These are phyloP conservation scores for Gastrophysa polygoni DNA, from an alignment of 2,888 invertebrate species.

Conservation along the genomic window DNA sequence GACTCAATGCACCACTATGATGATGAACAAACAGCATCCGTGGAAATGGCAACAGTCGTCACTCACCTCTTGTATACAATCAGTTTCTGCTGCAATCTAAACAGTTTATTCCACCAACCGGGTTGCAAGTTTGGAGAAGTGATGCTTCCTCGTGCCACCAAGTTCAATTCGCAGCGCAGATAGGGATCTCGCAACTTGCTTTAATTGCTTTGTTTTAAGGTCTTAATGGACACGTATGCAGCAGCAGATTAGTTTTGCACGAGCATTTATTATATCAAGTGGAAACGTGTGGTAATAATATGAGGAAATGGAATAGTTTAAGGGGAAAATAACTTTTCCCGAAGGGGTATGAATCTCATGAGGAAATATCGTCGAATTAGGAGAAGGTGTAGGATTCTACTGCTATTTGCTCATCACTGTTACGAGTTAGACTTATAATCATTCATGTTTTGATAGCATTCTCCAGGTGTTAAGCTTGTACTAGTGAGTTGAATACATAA, in stretches of 20 bases:
- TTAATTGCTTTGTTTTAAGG: conserved; percentile 36
- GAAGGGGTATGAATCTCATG: not conserved
- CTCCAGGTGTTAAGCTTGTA: no score
- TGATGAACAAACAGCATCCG: no score
- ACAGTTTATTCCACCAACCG: not conserved
- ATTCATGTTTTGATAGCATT: no score
- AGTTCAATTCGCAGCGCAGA: conserved; percentile 22
- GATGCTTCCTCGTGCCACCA: not conserved
- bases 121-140: not conserved
- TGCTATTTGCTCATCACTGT: no score
- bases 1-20: no score
- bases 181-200: conserved; percentile 33
- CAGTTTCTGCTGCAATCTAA: not conserved
- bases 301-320: not conserved
- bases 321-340: not conserved
- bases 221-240: conserved; percentile 32
- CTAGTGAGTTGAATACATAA: no score
- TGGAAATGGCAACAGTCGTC: not conserved
- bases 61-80: not conserved
- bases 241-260: conserved; percentile 23
- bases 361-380: no score
- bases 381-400: no score
- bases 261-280: conserved; percentile 22
- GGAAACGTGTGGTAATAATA: not conserved
- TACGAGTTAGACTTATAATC: no score